Evolutionary conservation across 2,888 invertebrate species (phyloP).

Genomic region (Eupithecia insigniata): DNA sequence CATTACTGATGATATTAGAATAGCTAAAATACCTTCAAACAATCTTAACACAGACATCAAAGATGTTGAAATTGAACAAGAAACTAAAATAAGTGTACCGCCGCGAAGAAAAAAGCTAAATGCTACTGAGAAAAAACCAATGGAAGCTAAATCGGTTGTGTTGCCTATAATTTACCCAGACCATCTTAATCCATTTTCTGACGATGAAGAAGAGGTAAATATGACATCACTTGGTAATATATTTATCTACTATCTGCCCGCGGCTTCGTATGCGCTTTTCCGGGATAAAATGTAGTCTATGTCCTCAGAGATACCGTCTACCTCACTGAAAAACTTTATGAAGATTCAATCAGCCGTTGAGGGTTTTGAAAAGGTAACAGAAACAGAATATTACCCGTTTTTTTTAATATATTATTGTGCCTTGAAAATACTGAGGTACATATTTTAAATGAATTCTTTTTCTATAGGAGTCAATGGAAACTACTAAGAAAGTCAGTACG

Average conservation of each 20-base stretch:
- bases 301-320: neutral
- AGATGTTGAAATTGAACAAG: conserved; percentile 55
- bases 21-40: conserved; percentile 59
- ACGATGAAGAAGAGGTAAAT: conserved; percentile 76
- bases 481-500: conserved; percentile 71
- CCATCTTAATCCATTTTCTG: conserved; percentile 93
- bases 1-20: conserved; percentile 73
- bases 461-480: conserved; percentile 44
- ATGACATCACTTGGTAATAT: neutral
- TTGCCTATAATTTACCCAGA: conserved; percentile 86
- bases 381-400: too few relatives aligned
- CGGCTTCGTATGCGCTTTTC: neutral
- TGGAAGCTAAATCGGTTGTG: conserved; percentile 42
- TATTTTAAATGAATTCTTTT: conserved; percentile 2
- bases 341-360: neutral
- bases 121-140: conserved; percentile 52
- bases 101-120: conserved; percentile 74
- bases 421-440: neutral
- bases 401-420: neutral
- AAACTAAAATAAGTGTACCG: conserved; percentile 71
- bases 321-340: neutral
- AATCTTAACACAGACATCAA: conserved; percentile 34
- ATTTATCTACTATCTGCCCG: neutral
- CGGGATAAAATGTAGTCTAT: neutral
- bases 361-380: neutral